Conservation (phyloP, 1,140 invertebrate genomes). For the Monochamus saltuarius region DNA sequence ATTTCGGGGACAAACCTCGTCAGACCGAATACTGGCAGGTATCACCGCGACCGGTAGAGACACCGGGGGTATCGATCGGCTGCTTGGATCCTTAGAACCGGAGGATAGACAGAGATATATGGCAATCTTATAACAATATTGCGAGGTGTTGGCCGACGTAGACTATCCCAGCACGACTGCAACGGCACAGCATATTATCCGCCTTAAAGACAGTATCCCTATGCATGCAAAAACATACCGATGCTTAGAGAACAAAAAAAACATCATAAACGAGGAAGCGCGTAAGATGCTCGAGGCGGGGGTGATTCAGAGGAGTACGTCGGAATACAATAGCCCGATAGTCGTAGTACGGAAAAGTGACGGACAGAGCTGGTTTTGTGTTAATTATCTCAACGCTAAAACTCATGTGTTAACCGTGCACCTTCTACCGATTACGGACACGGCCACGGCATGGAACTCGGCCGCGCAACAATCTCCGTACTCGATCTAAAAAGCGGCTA, state of each 20-base stretch:
- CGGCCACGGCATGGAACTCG: slow-evolving; percentile 18
- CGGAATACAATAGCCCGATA: slow-evolving; percentile 18
- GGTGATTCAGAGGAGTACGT: slow-evolving; percentile 19
- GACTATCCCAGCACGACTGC: not conserved
- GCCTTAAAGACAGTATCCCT: not conserved
- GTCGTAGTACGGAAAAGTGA: slow-evolving; percentile 31
- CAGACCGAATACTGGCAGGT: too few species aligned
- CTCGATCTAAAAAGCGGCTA: slow-evolving; percentile 35
- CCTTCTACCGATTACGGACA: slow-evolving; percentile 28
- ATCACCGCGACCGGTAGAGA: too few species aligned
- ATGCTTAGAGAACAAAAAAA: slow-evolving; percentile 2
- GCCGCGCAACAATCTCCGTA: slow-evolving; percentile 23
- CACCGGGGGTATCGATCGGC: too few species aligned
- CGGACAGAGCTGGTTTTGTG: slow-evolving; percentile 36
- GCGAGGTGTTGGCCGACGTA: too few species aligned
- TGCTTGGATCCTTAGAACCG: too few species aligned
- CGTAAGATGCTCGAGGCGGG: slow-evolving; percentile 21
- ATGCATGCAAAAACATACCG: not conserved
- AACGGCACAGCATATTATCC: not conserved
- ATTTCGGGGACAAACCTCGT: too few species aligned
- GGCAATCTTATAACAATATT: too few species aligned
- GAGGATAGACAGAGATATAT: too few species aligned
- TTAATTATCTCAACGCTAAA: slow-evolving; percentile 51
- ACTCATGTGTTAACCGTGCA: slow-evolving; percentile 44
- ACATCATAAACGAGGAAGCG: slow-evolving; percentile 11